Percentiles rank a stretch among this genome's conserved stretches.
phyloP scores from a whole-genome alignment of 2,888 invertebrate genomes.

The Meiosimyza decipiens region DNA sequence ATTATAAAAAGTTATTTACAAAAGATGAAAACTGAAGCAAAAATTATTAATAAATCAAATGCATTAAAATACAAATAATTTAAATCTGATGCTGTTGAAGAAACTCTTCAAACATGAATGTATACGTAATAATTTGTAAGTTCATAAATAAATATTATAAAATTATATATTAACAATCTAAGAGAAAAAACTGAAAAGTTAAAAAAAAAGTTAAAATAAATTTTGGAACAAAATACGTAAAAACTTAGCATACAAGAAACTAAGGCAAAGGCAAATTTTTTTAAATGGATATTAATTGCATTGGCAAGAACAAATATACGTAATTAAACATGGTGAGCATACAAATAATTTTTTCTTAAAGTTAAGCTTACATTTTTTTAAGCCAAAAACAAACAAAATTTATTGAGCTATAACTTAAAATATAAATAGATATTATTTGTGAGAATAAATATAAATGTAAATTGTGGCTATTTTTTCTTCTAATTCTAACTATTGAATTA shows the following conservation, averaged over 20 bases:
- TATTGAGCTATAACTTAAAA: constrained; percentile 9
- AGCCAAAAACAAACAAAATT: constrained; percentile 23
- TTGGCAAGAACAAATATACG: constrained; percentile 48
- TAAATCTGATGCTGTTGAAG: constrained; percentile 14
- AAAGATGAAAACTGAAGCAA: neutral
- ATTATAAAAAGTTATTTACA: constrained; percentile 36
- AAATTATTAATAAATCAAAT: constrained; percentile 5
- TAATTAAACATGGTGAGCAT: constrained; percentile 39
- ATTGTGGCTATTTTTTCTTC: constrained; percentile 51
- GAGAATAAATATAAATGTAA: constrained; percentile 44
- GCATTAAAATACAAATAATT: constrained; percentile 37
- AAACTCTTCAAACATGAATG: constrained; percentile 59
- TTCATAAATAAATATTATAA: constrained; percentile 43
- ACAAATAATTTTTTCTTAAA: constrained; percentile 26
- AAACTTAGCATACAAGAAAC: constrained; percentile 14
- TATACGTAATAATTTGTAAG: constrained; percentile 66
- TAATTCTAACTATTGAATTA: neutral
- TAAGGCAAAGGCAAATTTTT: constrained; percentile 40
- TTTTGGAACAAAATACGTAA: constrained; percentile 41
- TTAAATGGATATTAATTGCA: constrained; percentile 33
- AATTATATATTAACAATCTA: constrained; percentile 24
- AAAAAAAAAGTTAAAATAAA: constrained; percentile 43
- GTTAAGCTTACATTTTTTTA: constrained; percentile 19
- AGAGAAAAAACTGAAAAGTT: constrained; percentile 17
- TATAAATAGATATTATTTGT: constrained; percentile 4